Evolutionary conservation across 23 tunicate species (phyloP).

Genomic region (Ascidia mentula): DNA sequence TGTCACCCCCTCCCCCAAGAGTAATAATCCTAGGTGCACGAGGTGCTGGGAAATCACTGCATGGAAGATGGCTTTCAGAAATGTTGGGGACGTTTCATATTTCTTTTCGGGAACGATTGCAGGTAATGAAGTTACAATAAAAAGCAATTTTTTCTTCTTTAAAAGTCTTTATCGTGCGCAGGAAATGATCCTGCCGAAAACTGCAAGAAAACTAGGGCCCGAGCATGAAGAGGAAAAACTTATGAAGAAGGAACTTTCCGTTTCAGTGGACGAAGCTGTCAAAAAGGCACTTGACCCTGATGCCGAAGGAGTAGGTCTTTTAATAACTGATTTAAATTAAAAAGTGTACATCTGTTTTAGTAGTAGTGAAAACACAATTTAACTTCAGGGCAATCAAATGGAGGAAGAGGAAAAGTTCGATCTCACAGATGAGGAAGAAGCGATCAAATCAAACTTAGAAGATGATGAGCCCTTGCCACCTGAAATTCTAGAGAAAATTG

Average conservation of each 20-base stretch:
- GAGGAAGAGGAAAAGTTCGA: conserved; percentile 84
- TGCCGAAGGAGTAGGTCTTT: background rate
- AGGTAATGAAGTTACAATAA: conserved; percentile 23
- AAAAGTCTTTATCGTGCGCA: background rate
- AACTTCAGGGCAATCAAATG: background rate
- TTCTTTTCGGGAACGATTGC: conserved; percentile 79
- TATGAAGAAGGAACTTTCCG: conserved; percentile 58
- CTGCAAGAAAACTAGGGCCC: conserved; percentile 81
- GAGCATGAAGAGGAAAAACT: conserved; percentile 84
- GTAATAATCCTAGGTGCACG: conserved; percentile 73
- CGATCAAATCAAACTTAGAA: conserved; percentile 63
- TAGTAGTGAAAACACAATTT: too few relatives aligned
- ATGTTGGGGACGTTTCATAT: conserved; percentile 86
- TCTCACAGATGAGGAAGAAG: conserved; percentile 75
- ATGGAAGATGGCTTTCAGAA: conserved; percentile 86
- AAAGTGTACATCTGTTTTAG: too few relatives aligned
- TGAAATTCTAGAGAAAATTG: conserved; percentile 72
- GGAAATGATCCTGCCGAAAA: conserved; percentile 84
- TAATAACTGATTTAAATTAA: too few relatives aligned
- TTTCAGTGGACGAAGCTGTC: conserved; percentile 82
- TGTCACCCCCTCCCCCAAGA: conserved; percentile 88
- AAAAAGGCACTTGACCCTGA: conserved; percentile 38
- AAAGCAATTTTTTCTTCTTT: background rate
- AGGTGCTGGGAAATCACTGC: conserved; percentile 88
- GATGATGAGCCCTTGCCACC: conserved; percentile 88